These are phyloP conservation scores for Mnemiopsis leidyi DNA, from an alignment of 37 sponge, comb jelly and placozoan genomes.

Conservation along the genomic window DNA sequence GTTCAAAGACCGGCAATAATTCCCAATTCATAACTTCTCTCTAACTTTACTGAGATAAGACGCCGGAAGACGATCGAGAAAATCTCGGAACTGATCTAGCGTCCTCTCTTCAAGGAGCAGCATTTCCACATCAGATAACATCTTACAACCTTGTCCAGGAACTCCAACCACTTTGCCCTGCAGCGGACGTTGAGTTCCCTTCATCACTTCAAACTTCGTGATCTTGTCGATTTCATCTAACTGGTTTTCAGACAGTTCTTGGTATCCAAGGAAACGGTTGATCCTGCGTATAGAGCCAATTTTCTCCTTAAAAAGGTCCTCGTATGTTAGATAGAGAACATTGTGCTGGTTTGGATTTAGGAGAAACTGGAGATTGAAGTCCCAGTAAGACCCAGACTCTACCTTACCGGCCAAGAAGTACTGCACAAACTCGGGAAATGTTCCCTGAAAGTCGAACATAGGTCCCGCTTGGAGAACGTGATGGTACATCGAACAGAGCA, in stretches of 20 bases:
- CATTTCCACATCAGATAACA: too few relatives aligned
- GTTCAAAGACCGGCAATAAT: too few relatives aligned
- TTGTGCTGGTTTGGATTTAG: not conserved
- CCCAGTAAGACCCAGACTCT: not conserved
- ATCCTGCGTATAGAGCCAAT: not conserved
- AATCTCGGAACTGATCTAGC: too few relatives aligned
- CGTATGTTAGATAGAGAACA: not conserved
- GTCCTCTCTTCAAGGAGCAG: too few relatives aligned
- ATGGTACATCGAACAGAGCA: not conserved
- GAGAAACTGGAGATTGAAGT: not conserved
- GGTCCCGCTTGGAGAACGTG: not conserved
- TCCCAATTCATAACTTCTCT: too few relatives aligned
- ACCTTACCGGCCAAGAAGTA: not conserved
- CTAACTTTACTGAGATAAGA: too few relatives aligned
- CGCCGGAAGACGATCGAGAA: too few relatives aligned
- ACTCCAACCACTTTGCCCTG: too few relatives aligned
- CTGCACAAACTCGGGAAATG: not conserved
- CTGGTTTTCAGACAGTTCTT: not conserved
- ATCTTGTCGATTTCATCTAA: not conserved
- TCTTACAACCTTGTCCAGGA: too few relatives aligned
- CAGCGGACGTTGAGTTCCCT: too few relatives aligned
- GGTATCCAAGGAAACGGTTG: not conserved
- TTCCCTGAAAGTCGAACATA: not conserved
- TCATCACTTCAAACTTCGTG: not conserved
- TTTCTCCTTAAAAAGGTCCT: not conserved